phyloP scores from a whole-genome alignment of 1,140 invertebrate species.

The Ctenoplectra terminalis region DNA sequence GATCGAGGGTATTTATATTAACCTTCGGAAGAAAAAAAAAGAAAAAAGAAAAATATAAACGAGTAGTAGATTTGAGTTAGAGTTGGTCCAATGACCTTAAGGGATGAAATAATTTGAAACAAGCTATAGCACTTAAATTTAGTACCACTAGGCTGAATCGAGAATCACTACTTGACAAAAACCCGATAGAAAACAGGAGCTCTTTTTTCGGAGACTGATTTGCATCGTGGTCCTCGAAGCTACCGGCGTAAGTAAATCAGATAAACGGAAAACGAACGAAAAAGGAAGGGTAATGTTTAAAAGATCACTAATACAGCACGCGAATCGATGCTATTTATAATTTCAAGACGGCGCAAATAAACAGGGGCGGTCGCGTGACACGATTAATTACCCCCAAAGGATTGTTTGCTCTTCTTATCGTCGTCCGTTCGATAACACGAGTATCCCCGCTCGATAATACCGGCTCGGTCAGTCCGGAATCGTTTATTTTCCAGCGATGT shows the following conservation, averaged over 20 bases:
- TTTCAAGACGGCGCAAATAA: background rate
- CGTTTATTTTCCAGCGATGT: constrained; percentile 1
- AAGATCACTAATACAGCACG: background rate
- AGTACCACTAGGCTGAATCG: background rate
- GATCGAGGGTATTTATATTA: background rate
- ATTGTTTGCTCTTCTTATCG: constrained; percentile 27
- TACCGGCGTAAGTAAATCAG: background rate
- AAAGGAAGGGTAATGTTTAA: background rate
- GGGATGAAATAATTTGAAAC: background rate
- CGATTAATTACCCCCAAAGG: constrained; percentile 10
- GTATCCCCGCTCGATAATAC: background rate
- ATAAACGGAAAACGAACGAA: constrained; percentile 39
- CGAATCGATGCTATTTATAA: background rate
- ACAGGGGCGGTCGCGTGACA: constrained; percentile 31
- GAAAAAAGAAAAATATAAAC: no score
- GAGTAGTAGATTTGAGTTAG: no score
- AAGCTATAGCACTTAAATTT: no score
- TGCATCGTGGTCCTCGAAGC: background rate
- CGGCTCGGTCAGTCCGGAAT: no score
- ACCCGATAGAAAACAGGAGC: background rate
- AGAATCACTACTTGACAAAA: background rate
- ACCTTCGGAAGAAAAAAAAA: no score
- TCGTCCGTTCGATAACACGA: background rate
- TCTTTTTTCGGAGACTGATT: background rate
- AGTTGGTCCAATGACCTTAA: background rate